Conservation (phyloP, 2,113 vertebrate species). For the Heloderma charlesbogerti region DNA sequence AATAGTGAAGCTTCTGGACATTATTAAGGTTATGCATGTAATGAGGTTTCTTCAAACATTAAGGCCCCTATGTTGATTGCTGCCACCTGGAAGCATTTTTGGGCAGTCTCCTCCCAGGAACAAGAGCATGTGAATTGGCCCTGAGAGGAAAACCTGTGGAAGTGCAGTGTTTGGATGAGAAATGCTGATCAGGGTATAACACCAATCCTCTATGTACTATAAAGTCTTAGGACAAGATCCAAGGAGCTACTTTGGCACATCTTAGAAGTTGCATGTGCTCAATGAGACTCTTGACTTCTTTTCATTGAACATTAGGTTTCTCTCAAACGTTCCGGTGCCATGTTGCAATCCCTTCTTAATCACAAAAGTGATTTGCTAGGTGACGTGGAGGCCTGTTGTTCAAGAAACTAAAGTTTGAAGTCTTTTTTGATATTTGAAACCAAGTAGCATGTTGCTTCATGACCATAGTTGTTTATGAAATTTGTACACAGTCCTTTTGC, state of each 20-base stretch:
- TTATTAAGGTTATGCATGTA: neutral
- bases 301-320: neutral
- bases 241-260: neutral
- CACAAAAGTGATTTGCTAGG: neutral
- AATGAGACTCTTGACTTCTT: neutral
- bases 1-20: neutral
- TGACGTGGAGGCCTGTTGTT: neutral
- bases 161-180: neutral
- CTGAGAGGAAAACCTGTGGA: neutral
- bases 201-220: neutral
- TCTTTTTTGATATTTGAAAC: neutral
- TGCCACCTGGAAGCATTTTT: neutral
- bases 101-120: neutral
- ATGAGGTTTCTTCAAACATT: neutral
- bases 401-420: neutral
- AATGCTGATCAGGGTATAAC: fast-evolving
- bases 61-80: neutral
- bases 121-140: neutral
- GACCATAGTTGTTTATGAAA: neutral
- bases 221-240: neutral
- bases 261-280: neutral
- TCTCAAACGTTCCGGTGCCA: neutral
- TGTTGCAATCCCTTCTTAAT: neutral
- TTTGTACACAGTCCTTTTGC: neutral
- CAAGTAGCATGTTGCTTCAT: neutral